These are phyloP conservation scores for Cyanoderma ruficeps DNA, from an alignment of 2,113 vertebrate genomes.

Conservation along the genomic window DNA sequence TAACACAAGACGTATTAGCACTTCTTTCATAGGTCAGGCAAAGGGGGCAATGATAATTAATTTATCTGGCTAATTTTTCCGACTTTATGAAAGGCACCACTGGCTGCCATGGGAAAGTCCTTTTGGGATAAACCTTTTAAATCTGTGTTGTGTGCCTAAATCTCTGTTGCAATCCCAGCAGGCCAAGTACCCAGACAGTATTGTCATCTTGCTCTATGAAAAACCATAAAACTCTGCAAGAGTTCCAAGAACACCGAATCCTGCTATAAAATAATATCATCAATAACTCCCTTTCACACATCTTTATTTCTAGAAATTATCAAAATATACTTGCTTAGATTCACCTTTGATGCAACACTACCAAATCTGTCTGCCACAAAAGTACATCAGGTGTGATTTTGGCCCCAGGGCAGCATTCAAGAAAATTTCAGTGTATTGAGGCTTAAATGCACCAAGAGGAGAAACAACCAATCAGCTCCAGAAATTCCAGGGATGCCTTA, in stretches of 20 bases:
- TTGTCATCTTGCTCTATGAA: background rate
- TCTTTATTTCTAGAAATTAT: background rate
- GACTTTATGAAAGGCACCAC: background rate
- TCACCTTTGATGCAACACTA: background rate
- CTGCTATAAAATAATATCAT: background rate
- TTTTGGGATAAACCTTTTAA: background rate
- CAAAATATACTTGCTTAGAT: background rate
- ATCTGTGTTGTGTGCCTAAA: background rate
- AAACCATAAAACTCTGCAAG: background rate
- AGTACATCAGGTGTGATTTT: background rate
- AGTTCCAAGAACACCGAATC: background rate
- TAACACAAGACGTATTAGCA: background rate
- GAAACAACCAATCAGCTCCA: constrained; percentile 31
- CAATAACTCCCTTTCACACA: background rate
- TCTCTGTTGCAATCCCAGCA: background rate
- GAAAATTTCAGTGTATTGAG: background rate
- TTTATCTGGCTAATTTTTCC: background rate
- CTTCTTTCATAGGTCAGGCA: background rate
- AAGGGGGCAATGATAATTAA: background rate
- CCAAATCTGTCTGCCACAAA: background rate
- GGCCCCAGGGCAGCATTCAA: background rate
- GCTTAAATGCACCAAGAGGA: background rate
- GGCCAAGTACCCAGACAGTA: background rate
- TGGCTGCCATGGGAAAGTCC: background rate
- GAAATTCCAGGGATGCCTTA: constrained; percentile 43